Evolutionary conservation across 2,113 vertebrate species (phyloP).

Genomic region (Jacana jacana): DNA sequence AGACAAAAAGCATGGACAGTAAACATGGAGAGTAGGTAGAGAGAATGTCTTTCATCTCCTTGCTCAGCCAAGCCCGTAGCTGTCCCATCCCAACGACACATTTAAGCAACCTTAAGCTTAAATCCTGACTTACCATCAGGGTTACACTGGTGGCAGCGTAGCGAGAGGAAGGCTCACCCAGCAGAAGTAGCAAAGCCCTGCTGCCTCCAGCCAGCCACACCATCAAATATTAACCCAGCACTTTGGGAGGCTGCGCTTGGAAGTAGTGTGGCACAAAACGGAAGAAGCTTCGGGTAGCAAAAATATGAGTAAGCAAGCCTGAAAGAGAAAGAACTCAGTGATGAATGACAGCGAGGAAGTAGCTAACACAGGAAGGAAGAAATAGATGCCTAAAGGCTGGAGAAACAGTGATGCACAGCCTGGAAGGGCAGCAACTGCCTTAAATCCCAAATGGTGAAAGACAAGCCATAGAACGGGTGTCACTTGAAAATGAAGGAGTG

Average conservation of each 20-base stretch:
- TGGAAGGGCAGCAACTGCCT: not conserved
- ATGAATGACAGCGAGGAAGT: not conserved
- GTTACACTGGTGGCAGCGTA: not conserved
- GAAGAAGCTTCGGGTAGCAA: not conserved
- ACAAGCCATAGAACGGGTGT: rapidly evolving
- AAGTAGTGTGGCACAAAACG: not conserved
- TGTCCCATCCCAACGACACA: not conserved
- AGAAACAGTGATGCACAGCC: not conserved
- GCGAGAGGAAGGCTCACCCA: not conserved
- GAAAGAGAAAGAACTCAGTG: not conserved
- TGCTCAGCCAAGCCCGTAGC: not conserved
- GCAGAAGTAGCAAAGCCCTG: not conserved
- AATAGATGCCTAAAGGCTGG: not conserved
- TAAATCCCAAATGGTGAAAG: not conserved
- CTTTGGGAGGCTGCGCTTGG: not conserved
- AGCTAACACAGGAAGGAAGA: not conserved
- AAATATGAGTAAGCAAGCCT: not conserved
- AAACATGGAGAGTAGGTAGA: not conserved
- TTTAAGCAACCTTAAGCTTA: not conserved
- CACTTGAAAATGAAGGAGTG: not conserved
- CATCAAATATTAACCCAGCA: constrained; percentile 3
- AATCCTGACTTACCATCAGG: constrained; percentile 19
- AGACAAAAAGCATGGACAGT: not conserved
- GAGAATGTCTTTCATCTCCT: not conserved
- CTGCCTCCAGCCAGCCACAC: not conserved